These are phyloP conservation scores for Hoplostethus mediterraneus DNA, from an alignment of 2,797 vertebrate genomes.

Conservation along the genomic window DNA sequence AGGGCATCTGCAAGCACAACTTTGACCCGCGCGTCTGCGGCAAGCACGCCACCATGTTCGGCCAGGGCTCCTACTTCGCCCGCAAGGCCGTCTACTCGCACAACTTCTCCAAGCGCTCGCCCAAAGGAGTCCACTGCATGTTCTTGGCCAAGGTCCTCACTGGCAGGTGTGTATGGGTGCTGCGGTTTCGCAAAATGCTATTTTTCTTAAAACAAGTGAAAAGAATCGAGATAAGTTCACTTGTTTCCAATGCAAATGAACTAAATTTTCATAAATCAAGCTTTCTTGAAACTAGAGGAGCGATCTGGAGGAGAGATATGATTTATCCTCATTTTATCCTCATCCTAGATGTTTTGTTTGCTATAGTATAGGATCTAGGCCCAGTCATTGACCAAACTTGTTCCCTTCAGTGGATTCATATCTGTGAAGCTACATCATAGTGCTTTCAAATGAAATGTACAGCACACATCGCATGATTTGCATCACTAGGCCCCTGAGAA, in stretches of 20 bases:
- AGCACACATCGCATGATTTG: slow-evolving; percentile 40
- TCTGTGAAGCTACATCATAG: neutral
- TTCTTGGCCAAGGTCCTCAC: slow-evolving; percentile 98
- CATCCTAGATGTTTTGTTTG: slow-evolving; percentile 20
- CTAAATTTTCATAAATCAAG: too few species aligned
- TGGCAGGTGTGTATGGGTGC: slow-evolving; percentile 82
- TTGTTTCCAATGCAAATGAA: too few species aligned
- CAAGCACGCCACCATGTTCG: slow-evolving; percentile 99
- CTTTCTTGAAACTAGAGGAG: neutral
- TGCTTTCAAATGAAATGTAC: slow-evolving; percentile 36
- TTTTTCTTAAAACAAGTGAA: too few species aligned
- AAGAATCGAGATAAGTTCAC: too few species aligned
- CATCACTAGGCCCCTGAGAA: slow-evolving; percentile 44
- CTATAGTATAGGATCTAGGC: neutral
- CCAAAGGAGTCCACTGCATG: slow-evolving; percentile 97
- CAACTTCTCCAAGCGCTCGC: slow-evolving; percentile 96
- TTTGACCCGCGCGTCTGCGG: slow-evolving; percentile 98
- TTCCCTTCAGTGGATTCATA: slow-evolving; percentile 22
- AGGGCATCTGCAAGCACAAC: slow-evolving; percentile 99
- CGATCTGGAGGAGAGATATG: slow-evolving; percentile 25
- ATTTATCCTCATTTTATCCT: slow-evolving; percentile 16
- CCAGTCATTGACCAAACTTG: slow-evolving; percentile 20
- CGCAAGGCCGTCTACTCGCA: slow-evolving; percentile 98
- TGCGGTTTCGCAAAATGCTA: neutral
- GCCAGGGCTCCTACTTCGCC: slow-evolving; percentile 99